Percentiles rank a stretch among this genome's conserved stretches.
These are phyloP conservation scores for Pogonocherus hispidulus DNA, from an alignment of 2,888 invertebrate species.

Conservation along the genomic window DNA sequence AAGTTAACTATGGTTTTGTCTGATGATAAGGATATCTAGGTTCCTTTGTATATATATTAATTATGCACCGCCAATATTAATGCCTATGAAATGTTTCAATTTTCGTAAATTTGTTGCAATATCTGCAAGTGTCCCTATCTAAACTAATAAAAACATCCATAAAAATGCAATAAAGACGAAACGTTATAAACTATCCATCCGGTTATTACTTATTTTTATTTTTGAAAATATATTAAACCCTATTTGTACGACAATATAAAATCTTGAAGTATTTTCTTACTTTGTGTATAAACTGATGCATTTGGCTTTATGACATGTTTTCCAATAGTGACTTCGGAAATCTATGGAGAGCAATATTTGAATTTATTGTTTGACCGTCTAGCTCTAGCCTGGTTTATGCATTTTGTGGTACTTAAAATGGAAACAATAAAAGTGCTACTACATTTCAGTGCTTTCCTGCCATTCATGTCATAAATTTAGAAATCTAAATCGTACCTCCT, in stretches of 20 bases:
- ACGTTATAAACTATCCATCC: conserved; percentile 23
- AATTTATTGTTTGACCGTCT: conserved; percentile 51
- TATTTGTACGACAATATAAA: conserved; percentile 41
- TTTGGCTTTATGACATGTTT: conserved; percentile 54
- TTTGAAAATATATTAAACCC: conserved; percentile 25
- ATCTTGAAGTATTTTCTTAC: conserved; percentile 49
- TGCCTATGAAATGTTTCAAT: conserved; percentile 13
- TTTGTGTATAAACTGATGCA: conserved; percentile 55
- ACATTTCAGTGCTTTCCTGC: neutral
- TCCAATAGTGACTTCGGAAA: conserved; percentile 47
- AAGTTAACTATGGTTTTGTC: too few species aligned
- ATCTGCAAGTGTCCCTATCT: conserved; percentile 2
- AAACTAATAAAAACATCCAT: conserved; percentile 21
- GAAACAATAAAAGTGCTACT: conserved; percentile 22
- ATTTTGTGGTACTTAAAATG: conserved; percentile 23
- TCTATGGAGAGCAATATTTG: conserved; percentile 49
- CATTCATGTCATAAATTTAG: conserved; percentile 7
- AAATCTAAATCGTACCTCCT: neutral
- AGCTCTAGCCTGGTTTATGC: conserved; percentile 38
- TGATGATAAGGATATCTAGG: too few species aligned
- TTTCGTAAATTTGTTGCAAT: conserved; percentile 15
- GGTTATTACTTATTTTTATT: conserved; percentile 30
- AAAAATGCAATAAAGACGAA: conserved; percentile 22
- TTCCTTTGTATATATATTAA: too few species aligned
- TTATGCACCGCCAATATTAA: too few species aligned